Percentiles rank a stretch among this genome's conserved stretches.
Evolutionary conservation across 2,888 invertebrate species (phyloP).

Genomic region (Ectemnius lituratus): DNA sequence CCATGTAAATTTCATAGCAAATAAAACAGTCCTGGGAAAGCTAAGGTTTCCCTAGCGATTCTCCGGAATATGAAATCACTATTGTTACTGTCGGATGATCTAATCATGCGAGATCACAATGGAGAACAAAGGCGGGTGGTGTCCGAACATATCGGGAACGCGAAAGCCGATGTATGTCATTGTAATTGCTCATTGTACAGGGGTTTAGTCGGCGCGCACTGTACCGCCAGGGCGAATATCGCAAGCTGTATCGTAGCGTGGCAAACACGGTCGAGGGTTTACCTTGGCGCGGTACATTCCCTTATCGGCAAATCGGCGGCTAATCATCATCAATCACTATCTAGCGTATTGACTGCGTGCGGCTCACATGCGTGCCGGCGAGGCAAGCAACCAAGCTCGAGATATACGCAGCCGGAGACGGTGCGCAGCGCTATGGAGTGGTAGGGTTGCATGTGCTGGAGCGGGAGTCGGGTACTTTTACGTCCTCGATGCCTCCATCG

Average conservation of each 20-base stretch:
- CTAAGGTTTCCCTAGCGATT: too few relatives aligned
- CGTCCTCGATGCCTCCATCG: constrained; percentile 46
- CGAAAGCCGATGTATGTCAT: constrained; percentile 36
- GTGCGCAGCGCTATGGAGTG: constrained; percentile 7
- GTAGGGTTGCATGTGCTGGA: constrained; percentile 4
- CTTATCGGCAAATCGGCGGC: constrained; percentile 76
- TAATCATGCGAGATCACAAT: too few relatives aligned
- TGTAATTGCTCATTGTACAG: constrained; percentile 70
- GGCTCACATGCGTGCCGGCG: constrained; percentile 43
- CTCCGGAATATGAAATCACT: too few relatives aligned
- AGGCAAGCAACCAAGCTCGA: constrained; percentile 31
- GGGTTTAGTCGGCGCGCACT: constrained; percentile 69
- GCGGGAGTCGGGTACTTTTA: constrained; percentile 48
- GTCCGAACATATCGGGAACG: not conserved
- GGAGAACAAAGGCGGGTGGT: not conserved
- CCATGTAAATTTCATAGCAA: too few relatives aligned
- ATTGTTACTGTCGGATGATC: too few relatives aligned
- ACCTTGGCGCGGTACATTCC: constrained; percentile 69
- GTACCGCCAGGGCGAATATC: constrained; percentile 68
- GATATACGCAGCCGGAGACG: not conserved
- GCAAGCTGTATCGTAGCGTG: constrained; percentile 47
- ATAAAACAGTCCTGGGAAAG: too few relatives aligned
- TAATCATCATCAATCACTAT: constrained; percentile 77
- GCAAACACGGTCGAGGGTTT: constrained; percentile 50
- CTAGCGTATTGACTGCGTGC: constrained; percentile 63